Evolutionary conservation across 1,140 invertebrate species (phyloP), one percentile per base, ranked within the genome.

Genomic region (Zaprionus taronus): DNA sequence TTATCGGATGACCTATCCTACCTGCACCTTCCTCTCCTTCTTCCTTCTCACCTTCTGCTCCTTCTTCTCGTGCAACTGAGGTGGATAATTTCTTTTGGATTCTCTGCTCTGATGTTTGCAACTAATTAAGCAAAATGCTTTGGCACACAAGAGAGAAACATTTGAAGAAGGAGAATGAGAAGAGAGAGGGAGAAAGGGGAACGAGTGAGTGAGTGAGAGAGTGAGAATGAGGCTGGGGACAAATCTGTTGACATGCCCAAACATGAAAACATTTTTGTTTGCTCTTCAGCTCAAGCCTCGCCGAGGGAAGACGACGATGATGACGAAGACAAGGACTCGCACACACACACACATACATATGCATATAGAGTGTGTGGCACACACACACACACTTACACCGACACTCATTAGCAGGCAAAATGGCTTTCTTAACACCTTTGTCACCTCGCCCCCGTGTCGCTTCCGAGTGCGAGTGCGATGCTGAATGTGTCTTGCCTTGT

Each of bases 101-200:
- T 57, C 47, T 20, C 53, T 34, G 77, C 60, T 84, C 80, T 63
- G 69, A 71, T 89, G 84, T 89, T 89, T 89, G 85, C 89, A 89
- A 89, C 84, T 89, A 89, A 89, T 89, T 89, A 89, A 90, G 84
- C 84, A 89, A 89, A 89, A 89, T 90, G 84, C 85, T 89, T 89
- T 36, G 81, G 74, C 72, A 87, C 57, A 77, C 75, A 73, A 76
- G 34, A 71, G 72, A 78, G 55, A 41, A 4, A 22, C n/a, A 41
- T 51, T 41, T 28, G 14, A 38, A 41, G 5, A 15, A 34, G 28
- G 38, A 26, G 71, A 22, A 22, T 22, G 51, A 17, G 28, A 55
- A 55, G 36, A 17, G 36, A 17, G 36, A 26, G 31, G 14, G 3
- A 12, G 22, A 22, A 57, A 26, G 20, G n/a, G 64, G n/a, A 34